Base-by-base conservation (phyloP, 2,113 vertebrate species). In the pig (Sus scrofa) region DNA sequence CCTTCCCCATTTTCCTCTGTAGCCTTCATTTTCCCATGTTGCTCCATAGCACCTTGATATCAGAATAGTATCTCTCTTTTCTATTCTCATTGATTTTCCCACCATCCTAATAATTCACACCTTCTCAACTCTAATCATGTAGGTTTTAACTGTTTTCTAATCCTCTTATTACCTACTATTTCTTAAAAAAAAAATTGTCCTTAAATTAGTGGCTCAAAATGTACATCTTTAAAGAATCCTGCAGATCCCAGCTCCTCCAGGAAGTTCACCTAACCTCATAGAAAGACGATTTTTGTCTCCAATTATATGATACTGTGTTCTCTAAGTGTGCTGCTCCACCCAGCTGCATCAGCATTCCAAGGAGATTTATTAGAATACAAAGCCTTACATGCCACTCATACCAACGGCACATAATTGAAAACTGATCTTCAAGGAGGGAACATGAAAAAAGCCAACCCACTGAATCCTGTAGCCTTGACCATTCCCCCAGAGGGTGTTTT, bases 381-480 rank as follows among this genome's bases (percentile, higher is more conserved):
- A 86, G 18, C 37, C 7, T 85, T 26, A 22, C 65, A 16, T 9
- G 11, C 7, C 15, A 20, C 27, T 67, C 22, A 67, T 16, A 52
- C 9, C 9, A 52, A 44, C 0, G 7, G 22, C 14, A 82, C 14
- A 79, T 10, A 24, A 60, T 30, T 15, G 30, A 19, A 67, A 75
- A 32, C 39, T 75, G 65, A 50, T 77, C 34, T 71, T 32, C 44
- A 62, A 86, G 8, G 4, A 63, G 6, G 5, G 30, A 56, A 56
- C 1, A 7, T 24, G 24, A 34, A 50, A 20, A 50, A 81, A 52
- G 9, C 6, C 2, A 12, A 13, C 19, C 5, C 3, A 4, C 3
- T 70, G 54, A 67, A 27, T 70, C 34, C 62, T 56, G 0, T 6
- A 56, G 9, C 14, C 8, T 24, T 60, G 32, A 44, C 3, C 12